Base-by-base conservation (phyloP, 2,113 vertebrate genomes). In the Heliornis fulica region DNA sequence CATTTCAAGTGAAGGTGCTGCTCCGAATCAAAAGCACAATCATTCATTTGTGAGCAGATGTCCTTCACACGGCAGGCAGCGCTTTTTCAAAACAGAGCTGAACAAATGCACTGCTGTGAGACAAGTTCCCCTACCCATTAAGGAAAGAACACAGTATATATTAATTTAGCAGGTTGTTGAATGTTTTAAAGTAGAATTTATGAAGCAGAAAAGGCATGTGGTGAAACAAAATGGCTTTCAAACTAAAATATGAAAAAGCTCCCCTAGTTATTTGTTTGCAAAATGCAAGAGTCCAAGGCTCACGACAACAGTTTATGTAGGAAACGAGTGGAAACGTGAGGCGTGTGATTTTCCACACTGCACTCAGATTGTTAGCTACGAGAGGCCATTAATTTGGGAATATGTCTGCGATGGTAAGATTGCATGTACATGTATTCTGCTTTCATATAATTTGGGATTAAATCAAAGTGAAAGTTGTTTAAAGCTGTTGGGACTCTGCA, bases 11-110 rank as follows among this genome's bases (percentile, higher is more conserved):
- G 48, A 89, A 97, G 97, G 97, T 97, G 96, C 98, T 98, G 98
- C 98, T 98, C 98, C 95, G 85, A 95, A 95, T 92, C 96, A 92
- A 97, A 91, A 97, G 97, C 97, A 98, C 98, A 98, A 98, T 97
- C 96, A 95, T 57, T 98, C 97, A 96, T 98, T 98, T 98, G 98
- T 98, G 98, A 96, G 97, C 97, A 96, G 97, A 96, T 94, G 97
- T 97, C 98, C 92, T 96, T 97, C 96, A 92, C 96, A 40, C 90
- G 48, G 94, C 46, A 92, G 94, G 97, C 95, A 95, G 96, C 8
- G 5, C 85, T 92, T 96, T 75, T 38, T 80, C 88, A 89, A 95
- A 97, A 93, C 87, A 59, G 93, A 86, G 87, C 94, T 92, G 93
- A 97, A 97, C 96, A 97, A 97, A 97, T 19, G 87, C 96, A 90